Percentiles rank a stretch among this genome's conserved stretches.
These are phyloP conservation scores for Tychaedon coryphoeus DNA, from an alignment of 2,113 vertebrate species.

Conservation along the genomic window DNA sequence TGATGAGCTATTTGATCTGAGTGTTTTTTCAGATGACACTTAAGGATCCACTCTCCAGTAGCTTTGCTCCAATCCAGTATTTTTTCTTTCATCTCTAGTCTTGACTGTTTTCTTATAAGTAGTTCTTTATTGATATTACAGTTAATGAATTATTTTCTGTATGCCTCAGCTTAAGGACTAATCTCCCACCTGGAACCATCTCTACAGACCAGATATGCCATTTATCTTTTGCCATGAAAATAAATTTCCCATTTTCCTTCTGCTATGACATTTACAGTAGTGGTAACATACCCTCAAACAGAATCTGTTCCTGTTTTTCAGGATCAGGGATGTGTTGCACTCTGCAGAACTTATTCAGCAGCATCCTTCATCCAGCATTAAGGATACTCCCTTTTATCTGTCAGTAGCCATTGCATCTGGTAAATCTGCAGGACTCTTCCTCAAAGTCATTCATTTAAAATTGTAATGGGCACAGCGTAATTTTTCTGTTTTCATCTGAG, in stretches of 20 bases:
- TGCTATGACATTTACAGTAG: neutral
- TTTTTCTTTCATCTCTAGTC: neutral
- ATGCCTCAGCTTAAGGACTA: neutral
- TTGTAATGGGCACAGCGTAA: neutral
- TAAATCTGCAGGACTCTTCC: neutral
- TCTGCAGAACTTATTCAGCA: neutral
- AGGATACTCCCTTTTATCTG: neutral
- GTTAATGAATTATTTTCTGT: neutral
- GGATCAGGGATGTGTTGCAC: neutral
- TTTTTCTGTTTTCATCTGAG: neutral
- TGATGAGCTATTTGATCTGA: neutral
- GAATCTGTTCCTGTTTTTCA: neutral
- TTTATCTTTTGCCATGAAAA: neutral
- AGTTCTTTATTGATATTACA: neutral
- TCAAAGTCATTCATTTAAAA: neutral
- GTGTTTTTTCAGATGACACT: neutral
- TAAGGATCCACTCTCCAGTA: neutral
- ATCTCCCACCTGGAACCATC: neutral
- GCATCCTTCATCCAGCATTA: neutral
- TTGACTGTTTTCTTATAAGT: neutral
- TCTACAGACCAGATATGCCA: neutral
- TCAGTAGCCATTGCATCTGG: neutral
- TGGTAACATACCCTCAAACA: neutral
- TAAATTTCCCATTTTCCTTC: neutral
- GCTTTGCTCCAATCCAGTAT: neutral